Evolutionary conservation across 2,888 invertebrate genomes (phyloP).

Genomic region (Oligia latruncula): DNA sequence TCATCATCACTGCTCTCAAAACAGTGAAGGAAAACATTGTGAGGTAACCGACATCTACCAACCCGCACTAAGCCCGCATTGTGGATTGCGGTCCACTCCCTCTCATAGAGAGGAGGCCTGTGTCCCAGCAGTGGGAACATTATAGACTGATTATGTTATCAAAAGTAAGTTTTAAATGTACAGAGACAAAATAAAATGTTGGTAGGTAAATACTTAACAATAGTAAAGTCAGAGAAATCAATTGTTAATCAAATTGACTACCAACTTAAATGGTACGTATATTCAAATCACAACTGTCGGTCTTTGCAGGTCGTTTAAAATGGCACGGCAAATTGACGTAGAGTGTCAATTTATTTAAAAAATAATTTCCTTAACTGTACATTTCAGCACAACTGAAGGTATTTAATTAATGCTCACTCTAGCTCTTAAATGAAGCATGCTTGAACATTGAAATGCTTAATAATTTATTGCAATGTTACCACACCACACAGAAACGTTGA

Average conservation of each 20-base stretch:
- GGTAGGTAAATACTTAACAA: too few relatives aligned
- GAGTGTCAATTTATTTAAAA: neutral
- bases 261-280: neutral
- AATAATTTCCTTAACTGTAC: neutral
- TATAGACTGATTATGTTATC: neutral
- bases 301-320: neutral
- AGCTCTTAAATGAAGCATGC: neutral
- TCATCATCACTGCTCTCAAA: too few relatives aligned
- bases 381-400: neutral
- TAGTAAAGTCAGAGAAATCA: neutral
- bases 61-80: too few relatives aligned
- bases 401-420: neutral
- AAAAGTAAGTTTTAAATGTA: neutral
- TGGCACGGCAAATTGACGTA: neutral
- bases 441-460: constrained; percentile 5
- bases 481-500: constrained; percentile 11
- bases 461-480: constrained; percentile 5
- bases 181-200: neutral
- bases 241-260: neutral
- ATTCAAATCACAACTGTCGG: neutral
- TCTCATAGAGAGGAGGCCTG: neutral
- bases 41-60: too few relatives aligned
- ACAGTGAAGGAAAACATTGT: too few relatives aligned
- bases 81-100: neutral
- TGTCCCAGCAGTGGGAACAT: too few relatives aligned